phyloP scores from a whole-genome alignment of 2,888 invertebrate genomes.

The Acleris laterana region DNA sequence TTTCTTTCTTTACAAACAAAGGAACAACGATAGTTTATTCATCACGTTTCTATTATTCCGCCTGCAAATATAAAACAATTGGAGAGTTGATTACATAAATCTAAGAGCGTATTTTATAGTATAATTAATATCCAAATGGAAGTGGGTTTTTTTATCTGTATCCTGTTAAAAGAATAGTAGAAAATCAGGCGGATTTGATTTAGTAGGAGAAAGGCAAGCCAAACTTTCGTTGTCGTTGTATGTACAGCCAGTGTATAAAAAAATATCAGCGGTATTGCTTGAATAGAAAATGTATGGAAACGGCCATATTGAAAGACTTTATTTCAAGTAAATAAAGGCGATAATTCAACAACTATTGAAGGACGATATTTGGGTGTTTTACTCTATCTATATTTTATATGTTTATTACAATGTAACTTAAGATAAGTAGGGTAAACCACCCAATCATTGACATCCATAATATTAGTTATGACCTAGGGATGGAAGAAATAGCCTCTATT shows the following conservation, averaged over 20 bases:
- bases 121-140: slow-evolving; percentile 10
- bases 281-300: neutral
- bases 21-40: no score
- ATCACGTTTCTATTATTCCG: slow-evolving; percentile 2
- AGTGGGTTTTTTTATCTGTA: slow-evolving; percentile 14
- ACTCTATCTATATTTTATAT: no score
- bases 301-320: no score
- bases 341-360: no score
- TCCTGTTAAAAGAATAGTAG: neutral
- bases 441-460: no score
- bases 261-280: neutral
- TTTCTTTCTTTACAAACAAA: no score
- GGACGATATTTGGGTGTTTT: no score
- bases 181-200: slow-evolving; percentile 5
- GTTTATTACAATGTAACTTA: no score
- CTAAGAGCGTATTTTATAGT: slow-evolving; percentile 12
- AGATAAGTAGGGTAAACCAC: no score
- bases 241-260: neutral
- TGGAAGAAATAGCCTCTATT: no score
- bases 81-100: slow-evolving; percentile 14
- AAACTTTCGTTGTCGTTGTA: neutral
- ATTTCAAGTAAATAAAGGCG: no score
- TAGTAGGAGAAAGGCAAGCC: neutral
- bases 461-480: no score
- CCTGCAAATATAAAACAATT: slow-evolving; percentile 4